These are phyloP conservation scores for Sesamia inferens DNA, from an alignment of 2,888 invertebrate species.

Conservation along the genomic window DNA sequence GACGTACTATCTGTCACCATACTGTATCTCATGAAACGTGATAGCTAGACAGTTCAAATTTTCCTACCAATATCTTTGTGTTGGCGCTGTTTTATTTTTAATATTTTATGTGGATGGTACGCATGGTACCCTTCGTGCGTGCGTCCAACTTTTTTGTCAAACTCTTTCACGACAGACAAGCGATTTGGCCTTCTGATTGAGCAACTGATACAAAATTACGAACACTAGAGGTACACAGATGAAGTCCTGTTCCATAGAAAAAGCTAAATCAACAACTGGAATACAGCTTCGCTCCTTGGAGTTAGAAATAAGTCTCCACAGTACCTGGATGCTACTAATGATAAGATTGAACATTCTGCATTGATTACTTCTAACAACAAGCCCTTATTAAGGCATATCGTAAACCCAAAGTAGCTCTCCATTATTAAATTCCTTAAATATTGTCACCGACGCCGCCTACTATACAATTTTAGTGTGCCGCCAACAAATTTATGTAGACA, in stretches of 20 bases:
- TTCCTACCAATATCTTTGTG: no score
- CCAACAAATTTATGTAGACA: slow-evolving; percentile 71
- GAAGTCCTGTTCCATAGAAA: no score
- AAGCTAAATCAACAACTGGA: neutral
- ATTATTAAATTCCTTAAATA: slow-evolving; percentile 57
- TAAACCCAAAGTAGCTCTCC: slow-evolving; percentile 21
- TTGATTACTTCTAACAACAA: slow-evolving; percentile 1
- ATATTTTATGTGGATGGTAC: no score
- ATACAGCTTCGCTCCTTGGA: neutral
- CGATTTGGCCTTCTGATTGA: neutral
- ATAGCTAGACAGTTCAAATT: no score
- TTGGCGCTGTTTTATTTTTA: no score
- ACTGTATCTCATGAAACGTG: no score
- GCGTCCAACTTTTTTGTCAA: no score
- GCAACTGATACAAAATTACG: neutral
- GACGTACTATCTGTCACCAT: no score
- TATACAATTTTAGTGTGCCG: slow-evolving; percentile 56
- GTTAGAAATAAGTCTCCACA: neutral
- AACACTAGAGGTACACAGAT: neutral
- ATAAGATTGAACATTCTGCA: neutral
- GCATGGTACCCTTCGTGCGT: no score
- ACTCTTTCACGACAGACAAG: no score
- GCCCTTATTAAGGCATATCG: slow-evolving; percentile 17
- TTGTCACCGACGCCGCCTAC: slow-evolving; percentile 55
- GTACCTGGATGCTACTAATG: slow-evolving; percentile 10